These are phyloP conservation scores for Stylophora pistillata DNA, from an alignment of 64 coral and sea anemone species.

Conservation along the genomic window DNA sequence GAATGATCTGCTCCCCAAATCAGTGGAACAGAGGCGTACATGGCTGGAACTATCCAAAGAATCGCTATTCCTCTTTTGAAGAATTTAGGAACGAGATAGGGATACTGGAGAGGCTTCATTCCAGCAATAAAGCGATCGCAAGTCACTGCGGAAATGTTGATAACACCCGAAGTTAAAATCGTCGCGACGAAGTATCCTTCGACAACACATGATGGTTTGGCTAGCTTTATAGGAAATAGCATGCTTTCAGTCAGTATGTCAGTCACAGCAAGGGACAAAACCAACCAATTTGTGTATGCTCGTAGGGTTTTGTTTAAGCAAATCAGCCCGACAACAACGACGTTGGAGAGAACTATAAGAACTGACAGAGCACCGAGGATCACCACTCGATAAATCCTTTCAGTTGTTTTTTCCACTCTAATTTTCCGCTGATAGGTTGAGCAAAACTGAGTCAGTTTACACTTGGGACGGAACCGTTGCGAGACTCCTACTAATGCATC, in stretches of 20 bases:
- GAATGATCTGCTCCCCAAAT: neutral
- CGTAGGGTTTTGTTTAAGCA: neutral
- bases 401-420: neutral
- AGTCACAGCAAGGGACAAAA: conserved; percentile 19
- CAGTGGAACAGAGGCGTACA: neutral
- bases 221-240: neutral
- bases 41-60: neutral
- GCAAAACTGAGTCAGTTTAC: neutral
- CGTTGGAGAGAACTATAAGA: conserved; percentile 9
- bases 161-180: neutral
- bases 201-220: neutral
- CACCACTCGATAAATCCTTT: neutral
- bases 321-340: neutral
- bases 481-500: too few relatives aligned
- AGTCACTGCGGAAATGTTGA: conserved; percentile 18
- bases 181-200: neutral
- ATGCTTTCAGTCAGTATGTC: conserved; percentile 21
- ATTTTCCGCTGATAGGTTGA: neutral
- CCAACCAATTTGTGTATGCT: conserved; percentile 21
- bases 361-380: neutral
- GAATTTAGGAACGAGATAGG: neutral
- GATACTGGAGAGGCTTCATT: neutral
- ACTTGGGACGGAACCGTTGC: too few relatives aligned
- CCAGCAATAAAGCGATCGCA: conserved; percentile 10
- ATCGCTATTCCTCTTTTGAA: neutral